phyloP scores from a whole-genome alignment of 2,113 vertebrate species.

The Dermatemys mawii region DNA sequence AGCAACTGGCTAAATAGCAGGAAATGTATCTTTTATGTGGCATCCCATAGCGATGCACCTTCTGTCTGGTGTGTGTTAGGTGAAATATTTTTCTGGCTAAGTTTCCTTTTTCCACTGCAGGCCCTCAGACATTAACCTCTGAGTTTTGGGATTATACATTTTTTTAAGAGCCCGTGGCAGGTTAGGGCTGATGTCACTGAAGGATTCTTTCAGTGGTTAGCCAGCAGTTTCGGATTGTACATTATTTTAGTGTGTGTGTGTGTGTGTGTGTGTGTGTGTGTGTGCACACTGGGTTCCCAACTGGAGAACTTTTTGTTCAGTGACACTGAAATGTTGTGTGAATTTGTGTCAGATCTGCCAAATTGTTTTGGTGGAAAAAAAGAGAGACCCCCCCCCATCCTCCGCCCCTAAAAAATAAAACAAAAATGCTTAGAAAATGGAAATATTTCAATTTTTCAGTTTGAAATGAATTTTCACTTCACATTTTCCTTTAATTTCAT shows the following conservation, averaged over 20 bases:
- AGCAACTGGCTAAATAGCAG: not conserved
- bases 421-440: not conserved
- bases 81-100: not conserved
- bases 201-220: not conserved
- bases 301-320: not conserved
- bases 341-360: not conserved
- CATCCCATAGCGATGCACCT: not conserved
- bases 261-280: too few relatives aligned
- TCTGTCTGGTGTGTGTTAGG: not conserved
- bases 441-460: not conserved
- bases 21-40: not conserved
- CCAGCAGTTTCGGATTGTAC: not conserved
- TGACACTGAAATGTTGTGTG: too few relatives aligned
- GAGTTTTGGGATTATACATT: not conserved
- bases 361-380: not conserved
- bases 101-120: not conserved
- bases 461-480: not conserved
- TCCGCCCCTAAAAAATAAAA: not conserved
- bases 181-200: not conserved
- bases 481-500: not conserved
- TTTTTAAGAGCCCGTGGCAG: not conserved
- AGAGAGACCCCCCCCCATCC: too few relatives aligned
- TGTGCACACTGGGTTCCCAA: too few relatives aligned
- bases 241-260: too few relatives aligned
- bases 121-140: not conserved